Percentiles rank a stretch among this genome's conserved stretches.
Evolutionary conservation across 2,888 invertebrate species (phyloP).

Genomic region (Melieria picta): DNA sequence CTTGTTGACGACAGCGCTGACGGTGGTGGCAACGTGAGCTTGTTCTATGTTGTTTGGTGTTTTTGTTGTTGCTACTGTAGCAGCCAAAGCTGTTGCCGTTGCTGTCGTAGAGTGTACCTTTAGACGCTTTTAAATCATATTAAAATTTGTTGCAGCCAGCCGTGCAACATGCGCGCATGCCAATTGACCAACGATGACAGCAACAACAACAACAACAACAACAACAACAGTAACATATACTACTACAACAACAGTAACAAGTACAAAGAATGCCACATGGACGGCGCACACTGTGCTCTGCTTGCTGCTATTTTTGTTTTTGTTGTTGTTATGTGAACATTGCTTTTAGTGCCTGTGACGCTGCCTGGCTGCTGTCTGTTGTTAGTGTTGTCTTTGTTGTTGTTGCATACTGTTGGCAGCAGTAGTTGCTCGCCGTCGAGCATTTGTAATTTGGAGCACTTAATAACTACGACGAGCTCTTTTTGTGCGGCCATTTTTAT

Average conservation of each 20-base stretch:
- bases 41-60: not conserved
- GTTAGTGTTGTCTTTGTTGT: no score
- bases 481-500: not conserved
- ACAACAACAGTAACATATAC: no score
- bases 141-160: conserved; percentile 42
- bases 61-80: not conserved
- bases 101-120: not conserved
- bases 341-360: no score
- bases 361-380: no score
- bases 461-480: conserved; percentile 36
- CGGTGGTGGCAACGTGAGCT: not conserved
- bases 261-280: no score
- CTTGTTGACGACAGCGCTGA: not conserved
- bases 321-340: no score
- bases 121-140: conserved; percentile 39
- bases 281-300: no score
- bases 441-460: conserved; percentile 38
- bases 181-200: not conserved
- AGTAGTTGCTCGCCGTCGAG: no score
- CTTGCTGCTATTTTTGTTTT: no score
- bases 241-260: no score
- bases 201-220: no score
- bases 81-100: not conserved
- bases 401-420: no score
- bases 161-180: not conserved